Percentiles rank a stretch among this genome's conserved stretches.
Conservation (phyloP, 2,797 vertebrate species). For the Poeciliopsis gracilis region DNA sequence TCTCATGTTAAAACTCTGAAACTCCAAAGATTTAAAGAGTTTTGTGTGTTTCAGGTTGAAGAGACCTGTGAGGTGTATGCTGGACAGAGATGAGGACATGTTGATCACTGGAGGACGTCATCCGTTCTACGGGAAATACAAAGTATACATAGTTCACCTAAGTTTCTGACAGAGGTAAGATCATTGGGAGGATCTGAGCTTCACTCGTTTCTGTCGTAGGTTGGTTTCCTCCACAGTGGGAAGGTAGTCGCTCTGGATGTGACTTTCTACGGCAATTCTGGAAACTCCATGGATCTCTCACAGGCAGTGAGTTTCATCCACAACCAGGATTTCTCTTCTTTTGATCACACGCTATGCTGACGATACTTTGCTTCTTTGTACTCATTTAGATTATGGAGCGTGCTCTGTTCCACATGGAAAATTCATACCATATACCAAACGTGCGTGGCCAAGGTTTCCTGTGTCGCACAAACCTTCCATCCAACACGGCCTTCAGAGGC, state of each 20-base stretch:
- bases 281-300: constrained; percentile 91
- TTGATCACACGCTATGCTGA: neutral
- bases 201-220: constrained; percentile 72
- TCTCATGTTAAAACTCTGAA: neutral
- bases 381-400: constrained; percentile 86
- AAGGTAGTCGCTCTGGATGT: constrained; percentile 88
- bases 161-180: too few relatives aligned
- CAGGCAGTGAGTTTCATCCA: constrained; percentile 79
- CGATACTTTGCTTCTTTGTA: neutral
- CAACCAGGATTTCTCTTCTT: rapidly evolving
- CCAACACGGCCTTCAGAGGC: constrained; percentile 95
- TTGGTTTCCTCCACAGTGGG: constrained; percentile 90
- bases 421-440: constrained; percentile 89
- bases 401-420: constrained; percentile 94
- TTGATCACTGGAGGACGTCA: constrained; percentile 91
- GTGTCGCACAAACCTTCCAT: constrained; percentile 92
- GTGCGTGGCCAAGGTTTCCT: constrained; percentile 82
- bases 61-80: constrained; percentile 90
- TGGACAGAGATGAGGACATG: constrained; percentile 97
- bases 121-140: constrained; percentile 91
- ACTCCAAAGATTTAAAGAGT: too few relatives aligned
- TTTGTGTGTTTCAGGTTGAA: constrained; percentile 77
- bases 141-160: constrained; percentile 75
- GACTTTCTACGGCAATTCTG: constrained; percentile 86
- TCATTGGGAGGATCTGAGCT: neutral